Evolutionary conservation across 2,113 vertebrate species (phyloP).

Genomic region (Serinus canaria): DNA sequence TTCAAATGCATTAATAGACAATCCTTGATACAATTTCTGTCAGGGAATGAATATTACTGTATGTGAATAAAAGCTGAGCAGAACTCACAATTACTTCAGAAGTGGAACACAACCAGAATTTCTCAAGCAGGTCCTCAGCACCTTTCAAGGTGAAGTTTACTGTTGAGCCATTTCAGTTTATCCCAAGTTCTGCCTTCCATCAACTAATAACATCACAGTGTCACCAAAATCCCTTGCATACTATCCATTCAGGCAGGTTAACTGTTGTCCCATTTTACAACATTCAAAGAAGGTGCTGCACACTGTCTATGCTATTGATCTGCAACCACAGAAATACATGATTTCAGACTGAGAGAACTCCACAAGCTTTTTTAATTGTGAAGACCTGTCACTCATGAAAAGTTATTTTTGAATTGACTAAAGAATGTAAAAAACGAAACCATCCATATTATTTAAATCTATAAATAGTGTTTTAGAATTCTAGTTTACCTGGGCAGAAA

Average conservation of each 20-base stretch:
- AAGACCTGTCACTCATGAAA: background rate
- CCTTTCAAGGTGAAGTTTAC: background rate
- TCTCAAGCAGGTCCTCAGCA: background rate
- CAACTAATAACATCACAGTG: background rate
- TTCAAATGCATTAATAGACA: background rate
- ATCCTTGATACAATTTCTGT: background rate
- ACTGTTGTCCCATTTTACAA: background rate
- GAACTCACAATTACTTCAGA: background rate
- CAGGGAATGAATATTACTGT: background rate
- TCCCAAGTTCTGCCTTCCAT: background rate
- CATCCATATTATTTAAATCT: background rate
- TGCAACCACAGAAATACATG: background rate
- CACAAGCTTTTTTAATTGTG: background rate
- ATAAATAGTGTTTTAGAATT: slow-evolving; percentile 10
- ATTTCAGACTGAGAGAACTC: background rate
- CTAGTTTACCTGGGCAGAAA: background rate
- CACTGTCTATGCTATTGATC: too few relatives aligned
- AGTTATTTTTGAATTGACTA: background rate
- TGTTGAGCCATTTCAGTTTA: background rate
- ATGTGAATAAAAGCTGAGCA: background rate
- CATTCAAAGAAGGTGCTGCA: background rate
- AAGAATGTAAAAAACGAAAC: slow-evolving; percentile 5
- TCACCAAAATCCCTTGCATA: background rate
- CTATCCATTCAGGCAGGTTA: background rate
- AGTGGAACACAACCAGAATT: background rate